Percentiles rank a stretch among this genome's conserved stretches.
phyloP scores from a whole-genome alignment of 2,113 vertebrate genomes.

The Salminus brasiliensis region DNA sequence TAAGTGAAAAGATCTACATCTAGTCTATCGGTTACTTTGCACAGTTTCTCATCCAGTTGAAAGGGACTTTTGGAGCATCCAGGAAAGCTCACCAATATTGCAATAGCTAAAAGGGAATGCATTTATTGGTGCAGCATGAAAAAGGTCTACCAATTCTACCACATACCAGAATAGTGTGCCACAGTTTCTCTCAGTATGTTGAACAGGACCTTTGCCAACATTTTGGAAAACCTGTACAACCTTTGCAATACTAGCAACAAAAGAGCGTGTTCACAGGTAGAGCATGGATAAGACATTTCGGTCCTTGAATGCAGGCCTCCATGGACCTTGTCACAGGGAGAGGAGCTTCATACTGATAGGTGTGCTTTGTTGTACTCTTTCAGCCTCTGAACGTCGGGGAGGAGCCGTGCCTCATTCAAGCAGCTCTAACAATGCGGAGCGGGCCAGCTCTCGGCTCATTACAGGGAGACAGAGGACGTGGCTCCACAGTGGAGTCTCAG shows the following conservation, averaged over 20 bases:
- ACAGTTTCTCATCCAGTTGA: too few species aligned
- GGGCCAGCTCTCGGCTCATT: constrained; percentile 45
- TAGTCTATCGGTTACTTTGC: too few species aligned
- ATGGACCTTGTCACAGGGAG: not conserved
- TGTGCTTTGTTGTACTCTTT: constrained; percentile 4
- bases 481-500: constrained; percentile 23
- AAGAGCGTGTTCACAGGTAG: not conserved
- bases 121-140: too few species aligned
- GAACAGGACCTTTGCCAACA: not conserved
- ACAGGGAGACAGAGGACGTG: constrained; percentile 30
- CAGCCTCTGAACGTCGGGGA: not conserved
- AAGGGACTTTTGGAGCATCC: too few species aligned
- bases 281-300: not conserved
- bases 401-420: constrained; percentile 18
- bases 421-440: constrained; percentile 41
- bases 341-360: not conserved
- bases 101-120: too few species aligned
- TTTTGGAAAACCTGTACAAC: not conserved
- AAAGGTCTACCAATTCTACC: too few species aligned
- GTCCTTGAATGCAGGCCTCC: not conserved
- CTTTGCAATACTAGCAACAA: not conserved
- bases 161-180: too few species aligned
- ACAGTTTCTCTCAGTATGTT: not conserved
- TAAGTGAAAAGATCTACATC: too few species aligned
- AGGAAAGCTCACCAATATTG: too few species aligned